Percentiles rank a stretch among this genome's conserved stretches.
Evolutionary conservation across 2,888 invertebrate species (phyloP).

Genomic region (Pasiphila rectangulata): DNA sequence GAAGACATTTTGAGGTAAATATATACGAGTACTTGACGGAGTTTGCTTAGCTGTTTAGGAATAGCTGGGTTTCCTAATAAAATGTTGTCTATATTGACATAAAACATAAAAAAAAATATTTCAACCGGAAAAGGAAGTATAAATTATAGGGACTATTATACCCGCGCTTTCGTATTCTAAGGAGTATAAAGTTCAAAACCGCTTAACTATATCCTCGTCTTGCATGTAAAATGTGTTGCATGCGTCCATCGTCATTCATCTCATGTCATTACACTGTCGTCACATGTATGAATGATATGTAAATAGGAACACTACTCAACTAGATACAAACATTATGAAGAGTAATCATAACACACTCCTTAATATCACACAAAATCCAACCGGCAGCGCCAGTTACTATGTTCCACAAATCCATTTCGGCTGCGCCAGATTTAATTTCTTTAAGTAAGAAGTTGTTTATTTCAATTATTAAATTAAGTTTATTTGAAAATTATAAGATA

Average conservation of each 20-base stretch:
- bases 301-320: slow-evolving; percentile 32
- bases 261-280: slow-evolving; percentile 34
- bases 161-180: not conserved
- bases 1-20: not conserved
- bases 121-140: no score
- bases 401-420: not conserved
- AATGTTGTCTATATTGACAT: not conserved
- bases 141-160: not conserved
- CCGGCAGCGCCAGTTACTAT: not conserved
- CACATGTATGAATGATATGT: slow-evolving; percentile 33
- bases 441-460: no score
- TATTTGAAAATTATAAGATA: no score
- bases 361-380: not conserved
- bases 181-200: not conserved
- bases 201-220: slow-evolving; percentile 18
- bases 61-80: not conserved
- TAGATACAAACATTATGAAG: slow-evolving; percentile 27
- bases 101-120: no score
- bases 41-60: slow-evolving; percentile 1
- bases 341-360: slow-evolving; percentile 20
- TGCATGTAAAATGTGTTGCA: slow-evolving; percentile 22
- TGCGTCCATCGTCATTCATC: slow-evolving; percentile 31
- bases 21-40: no score
- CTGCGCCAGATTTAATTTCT: slow-evolving; percentile 12
- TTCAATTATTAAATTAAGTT: no score